These are phyloP conservation scores for Spinus olivaceus DNA, from an alignment of 2,797 vertebrate species.

Conservation along the genomic window DNA sequence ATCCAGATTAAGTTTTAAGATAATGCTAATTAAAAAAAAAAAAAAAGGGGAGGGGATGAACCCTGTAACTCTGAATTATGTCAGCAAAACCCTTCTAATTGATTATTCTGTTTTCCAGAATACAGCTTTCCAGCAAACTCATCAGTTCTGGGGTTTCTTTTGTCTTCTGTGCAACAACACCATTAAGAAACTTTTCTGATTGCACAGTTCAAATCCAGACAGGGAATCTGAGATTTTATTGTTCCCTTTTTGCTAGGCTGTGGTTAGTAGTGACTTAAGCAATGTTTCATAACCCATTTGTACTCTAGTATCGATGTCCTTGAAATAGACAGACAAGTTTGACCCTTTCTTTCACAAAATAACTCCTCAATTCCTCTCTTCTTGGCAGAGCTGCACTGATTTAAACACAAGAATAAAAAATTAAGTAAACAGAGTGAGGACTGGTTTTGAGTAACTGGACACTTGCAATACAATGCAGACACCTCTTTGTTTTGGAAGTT, in stretches of 20 bases:
- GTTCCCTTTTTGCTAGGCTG: slow-evolving; percentile 6
- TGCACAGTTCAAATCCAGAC: neutral
- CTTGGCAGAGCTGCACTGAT: neutral
- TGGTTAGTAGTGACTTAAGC: neutral
- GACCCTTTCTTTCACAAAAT: neutral
- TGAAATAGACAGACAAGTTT: neutral
- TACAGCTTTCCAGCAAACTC: neutral
- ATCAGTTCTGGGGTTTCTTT: neutral
- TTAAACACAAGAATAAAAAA: neutral
- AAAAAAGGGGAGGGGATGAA: fast-evolving
- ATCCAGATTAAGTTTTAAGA: neutral
- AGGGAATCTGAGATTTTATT: slow-evolving; percentile 2
- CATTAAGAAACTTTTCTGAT: neutral
- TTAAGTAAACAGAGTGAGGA: neutral
- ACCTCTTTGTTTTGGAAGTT: neutral
- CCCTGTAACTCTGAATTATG: neutral
- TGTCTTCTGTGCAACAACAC: neutral
- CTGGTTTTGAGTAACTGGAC: neutral
- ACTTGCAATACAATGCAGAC: neutral
- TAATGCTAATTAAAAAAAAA: neutral
- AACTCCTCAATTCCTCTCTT: neutral
- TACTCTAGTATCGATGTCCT: neutral
- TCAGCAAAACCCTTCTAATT: neutral
- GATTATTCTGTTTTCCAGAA: neutral
- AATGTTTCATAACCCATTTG: slow-evolving; percentile 1